A percentile compares a stretch with the other conserved stretches of the same genome.
Conservation (phyloP, 2,888 invertebrate genomes). For the Melieria picta region DNA sequence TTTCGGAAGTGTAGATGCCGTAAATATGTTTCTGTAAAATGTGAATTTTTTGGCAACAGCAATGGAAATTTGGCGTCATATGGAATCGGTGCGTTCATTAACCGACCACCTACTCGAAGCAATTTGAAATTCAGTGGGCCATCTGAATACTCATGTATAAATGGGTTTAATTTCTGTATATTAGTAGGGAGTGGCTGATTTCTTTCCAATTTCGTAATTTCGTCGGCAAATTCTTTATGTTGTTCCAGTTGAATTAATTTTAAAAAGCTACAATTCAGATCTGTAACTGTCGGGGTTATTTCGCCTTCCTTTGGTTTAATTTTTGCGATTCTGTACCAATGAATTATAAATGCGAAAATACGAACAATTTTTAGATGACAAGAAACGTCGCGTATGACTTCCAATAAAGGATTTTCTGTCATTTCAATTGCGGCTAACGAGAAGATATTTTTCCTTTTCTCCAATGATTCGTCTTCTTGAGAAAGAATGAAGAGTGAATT, state of each 20-base stretch:
- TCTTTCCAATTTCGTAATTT: neutral
- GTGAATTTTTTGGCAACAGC: conserved; percentile 5
- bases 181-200: too few relatives aligned
- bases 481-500: conserved; percentile 17
- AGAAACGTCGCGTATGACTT: neutral
- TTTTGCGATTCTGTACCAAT: neutral
- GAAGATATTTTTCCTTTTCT: neutral
- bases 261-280: neutral
- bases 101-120: too few relatives aligned
- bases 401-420: neutral
- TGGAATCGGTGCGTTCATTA: conserved; percentile 11
- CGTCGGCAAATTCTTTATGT: neutral
- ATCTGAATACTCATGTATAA: too few relatives aligned
- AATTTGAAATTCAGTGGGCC: too few relatives aligned
- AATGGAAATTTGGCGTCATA: conserved; percentile 24
- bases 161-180: too few relatives aligned
- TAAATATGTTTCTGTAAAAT: too few relatives aligned
- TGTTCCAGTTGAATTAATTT: neutral
- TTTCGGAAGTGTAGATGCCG: conserved; percentile 16
- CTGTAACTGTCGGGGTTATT: neutral
- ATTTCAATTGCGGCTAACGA: neutral
- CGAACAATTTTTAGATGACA: neutral
- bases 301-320: too few relatives aligned
- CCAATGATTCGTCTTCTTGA: conserved; percentile 12
- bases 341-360: neutral